Evolutionary conservation across 2,113 vertebrate species (phyloP).

Genomic region (Colaptes auratus): DNA sequence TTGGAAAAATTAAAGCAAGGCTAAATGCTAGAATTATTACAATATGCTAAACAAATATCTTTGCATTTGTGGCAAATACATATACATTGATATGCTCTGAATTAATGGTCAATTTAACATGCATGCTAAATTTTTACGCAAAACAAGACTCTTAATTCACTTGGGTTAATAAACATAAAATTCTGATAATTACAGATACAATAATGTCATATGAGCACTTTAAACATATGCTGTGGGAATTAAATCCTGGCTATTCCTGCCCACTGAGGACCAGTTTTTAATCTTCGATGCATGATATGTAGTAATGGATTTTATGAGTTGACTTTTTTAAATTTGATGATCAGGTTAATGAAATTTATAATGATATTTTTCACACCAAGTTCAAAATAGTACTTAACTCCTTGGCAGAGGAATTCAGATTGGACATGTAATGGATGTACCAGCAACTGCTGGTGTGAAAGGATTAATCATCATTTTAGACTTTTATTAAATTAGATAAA

Average conservation of each 20-base stretch:
- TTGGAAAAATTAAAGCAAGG: conserved; percentile 3
- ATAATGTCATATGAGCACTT: conserved; percentile 70
- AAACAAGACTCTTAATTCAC: conserved; percentile 72
- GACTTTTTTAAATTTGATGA: conserved; percentile 73
- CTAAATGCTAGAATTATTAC: not conserved
- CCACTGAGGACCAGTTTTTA: conserved; percentile 71
- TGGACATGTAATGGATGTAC: conserved; percentile 69
- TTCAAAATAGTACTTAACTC: conserved; percentile 73
- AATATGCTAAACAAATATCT: conserved; percentile 24
- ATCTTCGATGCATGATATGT: conserved; percentile 72
- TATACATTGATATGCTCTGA: conserved; percentile 42
- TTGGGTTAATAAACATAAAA: conserved; percentile 73
- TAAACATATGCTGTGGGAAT: conserved; percentile 73
- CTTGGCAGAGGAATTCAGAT: conserved; percentile 69
- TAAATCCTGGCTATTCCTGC: conserved; percentile 69
- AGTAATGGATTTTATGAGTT: conserved; percentile 75
- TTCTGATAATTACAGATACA: conserved; percentile 76
- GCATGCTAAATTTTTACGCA: conserved; percentile 49
- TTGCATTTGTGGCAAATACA: not conserved
- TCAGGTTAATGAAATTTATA: conserved; percentile 74
- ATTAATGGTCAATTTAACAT: conserved; percentile 64
- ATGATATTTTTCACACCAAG: conserved; percentile 71
- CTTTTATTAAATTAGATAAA: conserved; percentile 74
- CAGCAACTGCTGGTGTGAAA: conserved; percentile 61
- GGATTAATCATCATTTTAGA: conserved; percentile 71